Conservation (phyloP, 2,113 vertebrate species). For the Peromyscus polionotus region DNA sequence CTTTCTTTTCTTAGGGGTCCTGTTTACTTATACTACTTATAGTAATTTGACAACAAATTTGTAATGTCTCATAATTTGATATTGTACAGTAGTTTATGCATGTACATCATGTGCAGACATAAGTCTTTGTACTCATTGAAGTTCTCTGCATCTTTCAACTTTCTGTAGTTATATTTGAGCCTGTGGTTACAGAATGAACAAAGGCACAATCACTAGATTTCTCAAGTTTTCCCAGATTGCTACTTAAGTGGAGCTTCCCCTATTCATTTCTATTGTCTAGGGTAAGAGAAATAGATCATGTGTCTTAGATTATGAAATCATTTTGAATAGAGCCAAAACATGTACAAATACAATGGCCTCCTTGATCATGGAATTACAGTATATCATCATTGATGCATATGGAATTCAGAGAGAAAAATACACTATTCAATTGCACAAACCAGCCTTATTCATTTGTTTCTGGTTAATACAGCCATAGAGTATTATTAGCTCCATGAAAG, state of each 20-base stretch:
- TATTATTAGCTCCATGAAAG: not conserved
- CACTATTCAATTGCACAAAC: not conserved
- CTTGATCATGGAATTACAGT: not conserved
- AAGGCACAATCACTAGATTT: not conserved
- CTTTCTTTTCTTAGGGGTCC: too few relatives aligned
- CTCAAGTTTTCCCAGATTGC: not conserved
- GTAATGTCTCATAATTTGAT: not conserved
- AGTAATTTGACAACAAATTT: not conserved
- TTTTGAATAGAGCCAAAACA: not conserved
- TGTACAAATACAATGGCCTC: not conserved
- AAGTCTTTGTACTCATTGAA: not conserved
- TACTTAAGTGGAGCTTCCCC: not conserved
- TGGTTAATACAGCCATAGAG: not conserved
- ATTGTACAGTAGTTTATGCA: not conserved
- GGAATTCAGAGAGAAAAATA: not conserved
- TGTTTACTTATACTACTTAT: not conserved
- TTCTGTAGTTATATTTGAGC: not conserved
- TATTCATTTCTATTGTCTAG: not conserved
- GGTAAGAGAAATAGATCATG: not conserved
- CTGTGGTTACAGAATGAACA: not conserved
- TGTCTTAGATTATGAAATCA: not conserved
- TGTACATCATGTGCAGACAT: not conserved
- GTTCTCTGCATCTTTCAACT: not conserved
- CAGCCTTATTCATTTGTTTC: not conserved
- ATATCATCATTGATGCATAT: not conserved